A percentile compares a stretch with the other conserved stretches of the same genome.
Conservation (phyloP, 2,888 invertebrate genomes). For the Himalopsyche kuldschensis region DNA sequence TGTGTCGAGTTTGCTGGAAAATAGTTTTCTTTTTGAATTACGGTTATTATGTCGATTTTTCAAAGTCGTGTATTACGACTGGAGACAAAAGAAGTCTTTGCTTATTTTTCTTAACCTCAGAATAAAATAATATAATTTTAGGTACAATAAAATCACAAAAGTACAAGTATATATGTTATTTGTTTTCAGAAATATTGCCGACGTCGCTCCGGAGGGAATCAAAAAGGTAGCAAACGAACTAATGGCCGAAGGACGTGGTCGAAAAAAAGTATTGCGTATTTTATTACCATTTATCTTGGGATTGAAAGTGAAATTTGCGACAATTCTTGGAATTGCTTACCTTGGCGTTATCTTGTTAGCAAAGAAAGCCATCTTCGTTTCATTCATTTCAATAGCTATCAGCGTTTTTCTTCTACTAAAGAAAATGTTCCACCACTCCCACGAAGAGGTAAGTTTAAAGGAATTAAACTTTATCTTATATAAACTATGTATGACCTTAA, state of each 20-base stretch:
- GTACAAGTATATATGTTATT: not conserved
- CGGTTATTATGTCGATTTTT: no score
- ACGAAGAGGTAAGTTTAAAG: slow-evolving; percentile 44
- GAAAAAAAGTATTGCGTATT: slow-evolving; percentile 55
- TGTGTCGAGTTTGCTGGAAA: no score
- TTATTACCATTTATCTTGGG: slow-evolving; percentile 61
- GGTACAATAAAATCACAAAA: not conserved
- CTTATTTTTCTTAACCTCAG: not conserved
- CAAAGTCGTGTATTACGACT: no score
- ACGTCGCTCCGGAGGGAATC: slow-evolving; percentile 60
- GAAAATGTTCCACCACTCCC: slow-evolving; percentile 43
- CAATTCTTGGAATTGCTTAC: slow-evolving; percentile 58
- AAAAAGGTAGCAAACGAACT: slow-evolving; percentile 58
- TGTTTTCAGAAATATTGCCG: slow-evolving; percentile 43
- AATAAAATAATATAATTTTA: not conserved
- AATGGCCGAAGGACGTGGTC: slow-evolving; percentile 64
- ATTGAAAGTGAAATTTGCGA: slow-evolving; percentile 62
- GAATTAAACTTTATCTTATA: no score
- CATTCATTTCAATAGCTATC: slow-evolving; percentile 62
- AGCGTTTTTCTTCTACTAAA: slow-evolving; percentile 56
- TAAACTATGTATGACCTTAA: slow-evolving; percentile 40
- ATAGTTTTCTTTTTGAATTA: no score
- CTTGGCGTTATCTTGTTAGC: slow-evolving; percentile 63
- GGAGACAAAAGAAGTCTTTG: no score
- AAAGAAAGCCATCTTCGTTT: slow-evolving; percentile 65